Evolutionary conservation across 1,140 invertebrate species (phyloP).

Genomic region (Drosophila quadrilineata): DNA sequence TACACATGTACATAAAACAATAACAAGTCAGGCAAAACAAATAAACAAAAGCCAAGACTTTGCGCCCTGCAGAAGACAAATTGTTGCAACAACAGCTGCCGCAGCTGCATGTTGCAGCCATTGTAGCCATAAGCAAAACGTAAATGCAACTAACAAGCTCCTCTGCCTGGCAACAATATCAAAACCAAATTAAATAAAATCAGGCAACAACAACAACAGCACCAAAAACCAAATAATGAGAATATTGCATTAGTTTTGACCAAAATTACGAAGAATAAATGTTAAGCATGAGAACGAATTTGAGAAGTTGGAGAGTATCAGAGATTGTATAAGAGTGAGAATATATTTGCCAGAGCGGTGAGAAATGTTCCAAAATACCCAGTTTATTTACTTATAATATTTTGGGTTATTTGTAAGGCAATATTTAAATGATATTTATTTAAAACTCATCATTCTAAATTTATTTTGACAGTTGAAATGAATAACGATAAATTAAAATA

Average conservation of each 20-base stretch:
- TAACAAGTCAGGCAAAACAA: slow-evolving; percentile 41
- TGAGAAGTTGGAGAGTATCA: neutral
- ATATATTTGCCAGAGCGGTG: no score
- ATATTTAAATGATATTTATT: no score
- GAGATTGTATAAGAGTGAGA: no score
- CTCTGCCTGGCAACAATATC: slow-evolving; percentile 44
- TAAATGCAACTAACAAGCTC: slow-evolving; percentile 18
- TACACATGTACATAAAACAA: slow-evolving; percentile 1
- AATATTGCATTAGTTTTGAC: slow-evolving; percentile 71
- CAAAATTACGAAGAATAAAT: no score
- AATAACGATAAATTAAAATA: no score
- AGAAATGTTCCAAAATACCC: no score
- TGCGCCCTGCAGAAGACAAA: slow-evolving; percentile 60
- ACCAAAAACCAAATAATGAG: slow-evolving; percentile 69
- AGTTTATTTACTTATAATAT: no score
- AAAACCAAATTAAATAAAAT: slow-evolving; percentile 72
- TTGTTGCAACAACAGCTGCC: slow-evolving; percentile 55
- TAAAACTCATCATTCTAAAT: no score
- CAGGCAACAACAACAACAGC: slow-evolving; percentile 46
- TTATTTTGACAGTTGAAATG: no score
- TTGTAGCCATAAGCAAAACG: slow-evolving; percentile 39
- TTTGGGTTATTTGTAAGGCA: no score
- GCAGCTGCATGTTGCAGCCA: slow-evolving; percentile 67
- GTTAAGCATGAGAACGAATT: no score
- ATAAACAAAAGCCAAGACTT: slow-evolving; percentile 36